Base-by-base conservation (phyloP, 2,888 invertebrate genomes). In the Drosophila macrothrix region DNA sequence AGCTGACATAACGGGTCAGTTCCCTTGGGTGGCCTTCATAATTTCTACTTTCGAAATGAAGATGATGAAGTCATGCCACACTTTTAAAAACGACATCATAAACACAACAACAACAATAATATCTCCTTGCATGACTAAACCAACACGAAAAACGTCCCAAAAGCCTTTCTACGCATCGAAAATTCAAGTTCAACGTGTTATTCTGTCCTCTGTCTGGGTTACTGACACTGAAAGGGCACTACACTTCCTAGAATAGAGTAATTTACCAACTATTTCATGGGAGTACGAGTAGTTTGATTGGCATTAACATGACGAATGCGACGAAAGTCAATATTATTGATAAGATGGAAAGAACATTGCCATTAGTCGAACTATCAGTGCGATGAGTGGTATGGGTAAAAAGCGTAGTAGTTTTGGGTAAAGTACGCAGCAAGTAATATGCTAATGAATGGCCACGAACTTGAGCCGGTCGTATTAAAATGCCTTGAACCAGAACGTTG, bases 391-490 rank as follows among this genome's bases (percentile, higher is more conserved):
- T 16, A 35, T 55, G 50, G 67, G 22, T 35, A 50, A 53, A 70
- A 62, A 67, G 69, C 73, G 63, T 66, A 37, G 55, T 67, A 66
- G 71, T 73, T 72, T 73, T 43, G 58, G 73, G 22, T 61, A 63
- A 71, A 43, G 46, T 79, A 62, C 68, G 50, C 53, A 79, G 65
- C 54, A 49, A 66, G 74, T 64, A 78, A 89, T 83, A 87, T 83
- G 86, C 80, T 86, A 86, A 86, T 89, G 87, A 87, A 87, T 83
- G 89, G 64, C 86, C 86, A 73, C 87, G 86, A 86, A 86, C 86
- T 86, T 86, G 85, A 88, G 89, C 75, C n/a, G 53, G 67, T 63
- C 58, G 53, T 67, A 50, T 67, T 61, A 63, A 73, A 16, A 82
- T 73, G 74, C 89, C 84, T 79, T 87, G 83, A 84, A 83, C 75